phyloP scores from a whole-genome alignment of 2,888 invertebrate species.

The Herminia tarsipennalis region DNA sequence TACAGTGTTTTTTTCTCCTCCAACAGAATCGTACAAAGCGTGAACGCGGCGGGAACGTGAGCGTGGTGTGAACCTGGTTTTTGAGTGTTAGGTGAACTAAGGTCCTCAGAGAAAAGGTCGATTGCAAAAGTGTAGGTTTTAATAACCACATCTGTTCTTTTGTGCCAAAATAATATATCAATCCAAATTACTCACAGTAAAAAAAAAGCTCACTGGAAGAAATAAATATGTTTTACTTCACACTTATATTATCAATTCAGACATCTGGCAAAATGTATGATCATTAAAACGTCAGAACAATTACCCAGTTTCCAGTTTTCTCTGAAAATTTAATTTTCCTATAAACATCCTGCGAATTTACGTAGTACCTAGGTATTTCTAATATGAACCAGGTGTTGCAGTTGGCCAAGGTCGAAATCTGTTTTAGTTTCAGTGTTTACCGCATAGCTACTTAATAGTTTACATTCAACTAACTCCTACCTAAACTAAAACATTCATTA shows the following conservation, averaged over 20 bases:
- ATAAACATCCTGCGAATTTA: slow-evolving; percentile 64
- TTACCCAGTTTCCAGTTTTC: slow-evolving; percentile 40
- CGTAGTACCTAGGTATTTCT: slow-evolving; percentile 52
- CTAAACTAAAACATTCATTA: slow-evolving; percentile 44
- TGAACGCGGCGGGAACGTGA: no score
- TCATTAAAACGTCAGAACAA: slow-evolving; percentile 33
- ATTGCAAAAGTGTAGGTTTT: no score
- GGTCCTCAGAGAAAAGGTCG: no score
- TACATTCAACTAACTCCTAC: slow-evolving; percentile 43
- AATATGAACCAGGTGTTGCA: slow-evolving; percentile 63
- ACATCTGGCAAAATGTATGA: slow-evolving; percentile 21
- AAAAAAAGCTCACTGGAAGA: no score
- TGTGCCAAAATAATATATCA: no score
- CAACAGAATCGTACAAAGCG: no score
- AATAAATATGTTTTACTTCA: background rate
- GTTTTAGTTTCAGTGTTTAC: slow-evolving; percentile 56
- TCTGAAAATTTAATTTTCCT: slow-evolving; percentile 44
- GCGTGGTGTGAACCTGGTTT: no score
- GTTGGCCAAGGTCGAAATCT: slow-evolving; percentile 71
- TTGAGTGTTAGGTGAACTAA: no score
- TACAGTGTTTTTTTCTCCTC: no score
- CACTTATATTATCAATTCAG: background rate
- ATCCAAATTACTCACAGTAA: no score
- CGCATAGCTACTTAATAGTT: slow-evolving; percentile 44
- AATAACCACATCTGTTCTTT: no score